These are phyloP conservation scores for Tetanocera ferruginea DNA, from an alignment of 2,888 invertebrate genomes.

Conservation along the genomic window DNA sequence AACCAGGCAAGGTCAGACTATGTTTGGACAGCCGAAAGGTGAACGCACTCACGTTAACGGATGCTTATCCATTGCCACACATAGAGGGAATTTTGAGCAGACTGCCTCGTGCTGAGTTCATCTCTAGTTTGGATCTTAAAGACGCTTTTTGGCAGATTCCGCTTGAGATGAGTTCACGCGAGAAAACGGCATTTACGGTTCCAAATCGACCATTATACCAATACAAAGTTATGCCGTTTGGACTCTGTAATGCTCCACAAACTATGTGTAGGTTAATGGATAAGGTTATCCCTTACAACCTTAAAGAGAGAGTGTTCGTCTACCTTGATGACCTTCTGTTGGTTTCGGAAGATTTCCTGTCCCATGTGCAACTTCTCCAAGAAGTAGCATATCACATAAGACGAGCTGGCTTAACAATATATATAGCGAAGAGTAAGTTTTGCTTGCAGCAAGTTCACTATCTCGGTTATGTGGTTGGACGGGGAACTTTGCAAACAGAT, in stretches of 20 bases:
- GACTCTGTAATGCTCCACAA: too few relatives aligned
- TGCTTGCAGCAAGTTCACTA: background rate
- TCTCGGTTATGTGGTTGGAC: background rate
- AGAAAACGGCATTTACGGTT: constrained; percentile 25
- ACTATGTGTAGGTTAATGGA: background rate
- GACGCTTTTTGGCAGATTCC: too few relatives aligned
- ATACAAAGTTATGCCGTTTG: background rate
- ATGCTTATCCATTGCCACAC: constrained; percentile 16
- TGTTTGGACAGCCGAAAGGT: too few relatives aligned
- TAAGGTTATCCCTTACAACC: background rate
- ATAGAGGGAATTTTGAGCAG: constrained; percentile 44
- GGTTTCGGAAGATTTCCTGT: constrained; percentile 2
- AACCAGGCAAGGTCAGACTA: too few relatives aligned
- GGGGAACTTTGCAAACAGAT: background rate
- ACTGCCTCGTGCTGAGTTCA: constrained; percentile 38
- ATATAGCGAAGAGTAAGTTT: too few relatives aligned
- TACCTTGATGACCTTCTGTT: background rate
- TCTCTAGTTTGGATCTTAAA: constrained; percentile 39
- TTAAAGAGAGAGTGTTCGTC: background rate
- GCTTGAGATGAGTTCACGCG: constrained; percentile 29
- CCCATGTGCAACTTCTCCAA: background rate
- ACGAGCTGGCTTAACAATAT: too few relatives aligned
- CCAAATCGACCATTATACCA: background rate
- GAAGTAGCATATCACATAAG: background rate
- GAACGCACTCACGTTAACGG: too few relatives aligned